Percentiles rank a stretch among this genome's conserved stretches.
Conservation (phyloP, 2,113 vertebrate genomes). For the Penelope pileata region DNA sequence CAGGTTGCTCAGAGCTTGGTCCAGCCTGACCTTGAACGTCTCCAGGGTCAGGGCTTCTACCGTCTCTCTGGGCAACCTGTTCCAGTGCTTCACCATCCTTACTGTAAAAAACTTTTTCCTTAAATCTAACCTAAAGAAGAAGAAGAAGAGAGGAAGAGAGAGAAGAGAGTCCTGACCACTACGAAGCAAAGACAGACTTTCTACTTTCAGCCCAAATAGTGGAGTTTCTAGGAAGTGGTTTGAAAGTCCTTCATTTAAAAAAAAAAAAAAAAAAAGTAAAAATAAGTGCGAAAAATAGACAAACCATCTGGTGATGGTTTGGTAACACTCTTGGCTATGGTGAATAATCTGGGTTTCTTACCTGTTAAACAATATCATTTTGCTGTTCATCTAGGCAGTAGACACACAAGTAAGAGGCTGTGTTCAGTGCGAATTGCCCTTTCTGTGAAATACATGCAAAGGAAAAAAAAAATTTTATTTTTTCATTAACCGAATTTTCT, state of each 20-base stretch:
- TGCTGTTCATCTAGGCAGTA: background rate
- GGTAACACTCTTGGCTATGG: background rate
- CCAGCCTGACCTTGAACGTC: too few relatives aligned
- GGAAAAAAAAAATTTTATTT: background rate
- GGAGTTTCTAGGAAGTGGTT: background rate
- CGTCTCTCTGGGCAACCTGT: too few relatives aligned
- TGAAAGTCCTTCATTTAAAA: background rate
- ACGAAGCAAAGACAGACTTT: background rate
- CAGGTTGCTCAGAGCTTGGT: too few relatives aligned
- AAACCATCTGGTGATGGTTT: background rate
- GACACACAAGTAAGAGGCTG: background rate
- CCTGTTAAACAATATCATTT: background rate
- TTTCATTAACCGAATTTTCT: background rate
- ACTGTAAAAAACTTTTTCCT: too few relatives aligned
- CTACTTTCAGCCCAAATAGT: background rate
- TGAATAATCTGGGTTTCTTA: background rate
- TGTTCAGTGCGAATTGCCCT: background rate
- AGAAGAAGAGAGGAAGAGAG: background rate
- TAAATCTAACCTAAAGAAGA: too few relatives aligned
- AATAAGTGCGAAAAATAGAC: background rate
- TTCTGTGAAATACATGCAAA: background rate
- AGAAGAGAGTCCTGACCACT: background rate
- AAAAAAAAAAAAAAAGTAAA: background rate
- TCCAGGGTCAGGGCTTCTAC: too few relatives aligned
- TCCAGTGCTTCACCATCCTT: too few relatives aligned